phyloP scores from a whole-genome alignment of 2,888 invertebrate species.

The Dioctria linearis region DNA sequence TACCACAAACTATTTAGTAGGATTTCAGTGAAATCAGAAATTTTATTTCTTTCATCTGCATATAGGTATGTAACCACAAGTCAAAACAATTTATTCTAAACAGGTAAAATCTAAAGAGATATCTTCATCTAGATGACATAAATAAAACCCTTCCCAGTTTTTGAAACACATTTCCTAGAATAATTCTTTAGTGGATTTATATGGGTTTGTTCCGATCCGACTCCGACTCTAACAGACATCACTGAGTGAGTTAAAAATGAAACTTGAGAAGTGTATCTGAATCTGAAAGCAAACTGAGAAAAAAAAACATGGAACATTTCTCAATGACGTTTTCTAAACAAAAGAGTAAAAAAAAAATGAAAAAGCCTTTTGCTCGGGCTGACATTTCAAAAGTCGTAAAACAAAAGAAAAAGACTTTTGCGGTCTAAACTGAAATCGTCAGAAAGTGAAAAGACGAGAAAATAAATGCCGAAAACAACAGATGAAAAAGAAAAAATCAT shows the following conservation, averaged over 20 bases:
- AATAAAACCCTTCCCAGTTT: conserved; percentile 24
- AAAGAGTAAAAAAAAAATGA: neutral
- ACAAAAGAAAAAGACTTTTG: conserved; percentile 15
- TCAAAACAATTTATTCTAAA: conserved; percentile 39
- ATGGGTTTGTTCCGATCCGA: too few species aligned
- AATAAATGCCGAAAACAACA: neutral
- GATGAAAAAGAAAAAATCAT: neutral
- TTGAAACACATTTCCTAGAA: conserved; percentile 31
- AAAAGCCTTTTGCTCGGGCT: neutral
- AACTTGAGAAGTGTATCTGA: conserved; percentile 27
- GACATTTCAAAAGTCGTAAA: conserved; percentile 34
- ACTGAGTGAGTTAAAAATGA: conserved; percentile 25
- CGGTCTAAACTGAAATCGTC: neutral
- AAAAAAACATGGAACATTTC: conserved; percentile 2
- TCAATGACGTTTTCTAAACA: neutral
- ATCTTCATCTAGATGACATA: conserved; percentile 32
- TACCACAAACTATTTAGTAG: too few species aligned
- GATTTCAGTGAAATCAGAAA: too few species aligned
- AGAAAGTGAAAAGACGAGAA: neutral
- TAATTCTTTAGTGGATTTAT: neutral
- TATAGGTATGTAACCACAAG: neutral
- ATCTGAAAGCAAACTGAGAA: conserved; percentile 11
- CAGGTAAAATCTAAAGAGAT: conserved; percentile 28
- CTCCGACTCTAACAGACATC: neutral
- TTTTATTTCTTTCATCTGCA: too few species aligned